Percentiles rank a stretch among this genome's conserved stretches.
phyloP scores from a whole-genome alignment of 1,140 invertebrate genomes.

The Ceratosolen fusciceps region DNA sequence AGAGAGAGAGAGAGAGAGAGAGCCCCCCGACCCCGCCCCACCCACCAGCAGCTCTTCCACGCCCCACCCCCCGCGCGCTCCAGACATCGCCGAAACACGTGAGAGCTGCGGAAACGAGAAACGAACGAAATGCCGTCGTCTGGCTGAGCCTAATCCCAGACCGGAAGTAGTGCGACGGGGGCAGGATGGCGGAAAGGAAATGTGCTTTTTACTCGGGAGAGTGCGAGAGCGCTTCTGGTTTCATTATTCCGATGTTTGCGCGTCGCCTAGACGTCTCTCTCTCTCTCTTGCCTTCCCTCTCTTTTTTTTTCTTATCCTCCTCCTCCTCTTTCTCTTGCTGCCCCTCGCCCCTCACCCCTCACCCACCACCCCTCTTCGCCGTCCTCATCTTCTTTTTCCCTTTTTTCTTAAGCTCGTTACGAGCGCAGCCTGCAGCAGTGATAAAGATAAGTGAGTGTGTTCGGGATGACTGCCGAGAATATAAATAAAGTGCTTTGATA shows the following conservation, averaged over 20 bases:
- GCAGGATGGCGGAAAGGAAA: neutral
- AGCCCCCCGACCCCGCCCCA: too few species aligned
- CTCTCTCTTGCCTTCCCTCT: too few species aligned
- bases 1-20: too few species aligned
- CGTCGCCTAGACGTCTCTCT: neutral
- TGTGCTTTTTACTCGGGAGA: neutral
- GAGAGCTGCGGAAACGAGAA: slow-evolving; percentile 12
- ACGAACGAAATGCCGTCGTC: neutral
- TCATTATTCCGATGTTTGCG: neutral
- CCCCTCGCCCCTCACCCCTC: too few species aligned
- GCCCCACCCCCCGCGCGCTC: neutral
- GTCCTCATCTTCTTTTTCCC: too few species aligned
- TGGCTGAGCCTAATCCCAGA: slow-evolving; percentile 14
- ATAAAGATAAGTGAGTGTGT: neutral
- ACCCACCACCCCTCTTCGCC: too few species aligned
- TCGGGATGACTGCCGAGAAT: neutral
- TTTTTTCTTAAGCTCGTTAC: neutral
- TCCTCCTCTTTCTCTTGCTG: too few species aligned
- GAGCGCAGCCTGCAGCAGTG: neutral
- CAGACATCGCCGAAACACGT: slow-evolving; percentile 28
- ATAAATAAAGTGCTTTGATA: slow-evolving; percentile 2
- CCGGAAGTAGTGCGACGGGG: slow-evolving; percentile 1
- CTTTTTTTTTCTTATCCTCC: too few species aligned
- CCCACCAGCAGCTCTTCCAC: too few species aligned
- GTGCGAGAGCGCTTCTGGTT: neutral